Conservation (phyloP, 2,797 vertebrate species). For the Trachops cirrhosus region DNA sequence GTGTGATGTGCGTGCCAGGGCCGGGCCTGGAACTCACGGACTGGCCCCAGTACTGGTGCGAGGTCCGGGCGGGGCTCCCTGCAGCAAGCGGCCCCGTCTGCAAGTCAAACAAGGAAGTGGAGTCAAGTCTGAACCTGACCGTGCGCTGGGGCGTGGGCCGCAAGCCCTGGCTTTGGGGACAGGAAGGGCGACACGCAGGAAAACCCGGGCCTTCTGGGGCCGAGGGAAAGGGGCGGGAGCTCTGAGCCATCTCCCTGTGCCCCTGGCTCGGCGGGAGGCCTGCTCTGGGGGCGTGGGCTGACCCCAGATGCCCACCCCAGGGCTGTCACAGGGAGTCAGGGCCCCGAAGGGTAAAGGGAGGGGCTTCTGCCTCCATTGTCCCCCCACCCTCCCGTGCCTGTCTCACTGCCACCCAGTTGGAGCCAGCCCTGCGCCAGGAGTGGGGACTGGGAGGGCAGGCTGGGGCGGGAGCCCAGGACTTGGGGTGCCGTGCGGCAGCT, state of each 20-base stretch:
- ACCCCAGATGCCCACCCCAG: too few species aligned
- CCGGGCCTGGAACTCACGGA: neutral
- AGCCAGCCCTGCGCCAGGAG: neutral
- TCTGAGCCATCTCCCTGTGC: rapidly evolving
- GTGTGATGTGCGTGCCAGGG: neutral
- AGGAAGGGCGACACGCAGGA: rapidly evolving
- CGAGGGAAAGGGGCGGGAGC: neutral
- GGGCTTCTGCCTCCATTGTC: rapidly evolving
- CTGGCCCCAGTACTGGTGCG: neutral
- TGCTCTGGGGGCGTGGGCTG: rapidly evolving
- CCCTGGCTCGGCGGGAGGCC: neutral
- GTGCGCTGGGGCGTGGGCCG: conserved; percentile 54
- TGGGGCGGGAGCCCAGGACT: neutral
- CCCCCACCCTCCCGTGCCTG: too few species aligned
- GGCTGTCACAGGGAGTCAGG: rapidly evolving
- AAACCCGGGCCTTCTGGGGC: neutral
- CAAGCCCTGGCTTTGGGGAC: neutral
- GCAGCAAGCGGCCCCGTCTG: neutral
- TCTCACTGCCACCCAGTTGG: rapidly evolving
- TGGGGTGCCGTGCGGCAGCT: neutral
- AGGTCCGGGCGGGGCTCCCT: conserved; percentile 43
- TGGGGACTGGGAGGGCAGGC: too few species aligned
- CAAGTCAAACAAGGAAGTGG: conserved; percentile 55
- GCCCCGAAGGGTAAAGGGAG: too few species aligned
- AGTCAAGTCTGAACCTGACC: conserved; percentile 65